Conservation (phyloP, 2,113 vertebrate genomes). For the Pituophis catenifer region DNA sequence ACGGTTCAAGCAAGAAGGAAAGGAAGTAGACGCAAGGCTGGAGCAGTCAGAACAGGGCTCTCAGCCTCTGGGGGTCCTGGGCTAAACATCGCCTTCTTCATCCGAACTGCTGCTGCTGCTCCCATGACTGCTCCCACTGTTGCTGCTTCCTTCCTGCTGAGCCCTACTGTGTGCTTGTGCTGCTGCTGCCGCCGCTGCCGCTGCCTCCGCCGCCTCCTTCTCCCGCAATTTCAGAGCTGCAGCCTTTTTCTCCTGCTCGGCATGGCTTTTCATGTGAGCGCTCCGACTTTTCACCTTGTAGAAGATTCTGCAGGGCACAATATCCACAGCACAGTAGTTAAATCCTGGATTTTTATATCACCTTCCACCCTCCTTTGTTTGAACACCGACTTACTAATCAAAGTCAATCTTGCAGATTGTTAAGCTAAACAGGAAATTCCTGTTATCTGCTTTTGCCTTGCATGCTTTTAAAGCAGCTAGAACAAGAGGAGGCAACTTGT, state of each 20-base stretch:
- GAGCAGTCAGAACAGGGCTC: conserved; percentile 45
- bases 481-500: neutral
- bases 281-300: conserved; percentile 98
- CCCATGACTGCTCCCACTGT: conserved; percentile 37
- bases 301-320: conserved; percentile 78
- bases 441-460: neutral
- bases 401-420: neutral
- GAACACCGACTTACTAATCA: neutral
- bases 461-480: neutral
- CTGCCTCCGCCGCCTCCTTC: conserved; percentile 74
- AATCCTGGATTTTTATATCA: neutral
- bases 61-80: neutral
- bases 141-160: conserved; percentile 63
- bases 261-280: conserved; percentile 98
- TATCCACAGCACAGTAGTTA: neutral
- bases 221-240: conserved; percentile 83
- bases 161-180: conserved; percentile 66
- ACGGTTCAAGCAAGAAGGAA: conserved; percentile 48
- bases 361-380: neutral
- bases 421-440: neutral
- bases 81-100: conserved; percentile 72
- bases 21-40: conserved; percentile 38
- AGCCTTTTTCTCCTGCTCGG: conserved; percentile 96
- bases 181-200: conserved; percentile 56
- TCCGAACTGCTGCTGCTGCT: conserved; percentile 73